Evolutionary conservation across 2,797 vertebrate genomes (phyloP), one percentile per base, ranked within the genome.

Genomic region (Chlorospingus flavigularis): DNA sequence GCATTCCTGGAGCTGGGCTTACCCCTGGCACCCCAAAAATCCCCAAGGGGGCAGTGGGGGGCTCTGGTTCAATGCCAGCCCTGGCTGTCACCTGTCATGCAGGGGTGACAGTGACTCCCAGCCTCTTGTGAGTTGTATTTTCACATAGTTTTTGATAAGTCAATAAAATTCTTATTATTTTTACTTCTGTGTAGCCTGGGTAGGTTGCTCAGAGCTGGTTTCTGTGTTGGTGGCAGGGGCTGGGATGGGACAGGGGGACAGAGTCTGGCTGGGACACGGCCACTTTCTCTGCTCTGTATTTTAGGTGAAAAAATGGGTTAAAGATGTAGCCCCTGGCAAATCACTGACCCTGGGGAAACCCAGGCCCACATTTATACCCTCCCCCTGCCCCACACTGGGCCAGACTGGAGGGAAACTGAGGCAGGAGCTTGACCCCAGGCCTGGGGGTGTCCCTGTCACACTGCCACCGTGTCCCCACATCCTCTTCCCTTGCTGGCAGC

Each of bases 91-190:
- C 15, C 12, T 57, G 9, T 47, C 1, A 1, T 2, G 15, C n/a
- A 57, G 30, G 14, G 48, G 4, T 2, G 1, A 6, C 1, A 0
- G 42, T 70, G 71, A 10, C 28, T 28, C 37, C 30, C 66, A 40
- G 4, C 70, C 65, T 28, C 45, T 72, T 45, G 43, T n/a, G n/a
- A 45, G 37, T 54, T 71, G 15, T 88, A 16, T 87, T 92, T 83
- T 87, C 86, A 62, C 33, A 33, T 57, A 20, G 45, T 85, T 95
- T 90, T 86, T 75, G 60, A 37, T 45, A 91, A 80, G 37, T 61
- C 92, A 97, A 87, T 96, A 96, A 97, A 97, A 79, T 30, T 90
- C 20, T 33, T 43, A 51, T 57, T 95, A 58, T 95, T 93, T 92
- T 81, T 90, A 89, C 55, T 66, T 55, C 48, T 11, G 3, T 0